Base-by-base conservation (phyloP, 1,140 invertebrate genomes). In the Asobara japonica region DNA sequence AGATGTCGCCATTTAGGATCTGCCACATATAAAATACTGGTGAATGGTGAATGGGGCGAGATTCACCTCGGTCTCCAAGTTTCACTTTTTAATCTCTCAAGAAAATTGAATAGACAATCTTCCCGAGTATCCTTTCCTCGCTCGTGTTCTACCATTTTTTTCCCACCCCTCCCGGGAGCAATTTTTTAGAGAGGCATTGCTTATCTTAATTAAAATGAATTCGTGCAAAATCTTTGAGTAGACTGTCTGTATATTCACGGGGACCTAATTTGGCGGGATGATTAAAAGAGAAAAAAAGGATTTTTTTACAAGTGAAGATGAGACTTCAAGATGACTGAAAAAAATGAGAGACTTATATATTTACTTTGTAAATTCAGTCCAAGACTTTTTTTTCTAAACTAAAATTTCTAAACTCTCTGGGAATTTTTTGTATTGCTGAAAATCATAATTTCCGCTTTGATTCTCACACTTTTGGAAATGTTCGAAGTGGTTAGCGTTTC, bases 161-260 rank as follows among this genome's bases (percentile, higher is more conserved):
- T 36, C 7, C 22, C 41, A n/a, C 41, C 41, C 8, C 51, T 25
- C 51, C 1, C 4, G 51, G 25, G 51, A 25, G 22, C 13, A 56
- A 56, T 56, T 56, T 56, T 56, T 56, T 56, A 25, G 25, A 56
- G 22, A 56, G 51, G 1, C 22, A 56, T 56, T 56, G 20, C 22
- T 56, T 56, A 25, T 56, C 51, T 25, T 56, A 56, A 56, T 56
- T 56, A 56, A 56, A 56, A 56, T 25, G 51, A 56, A 56, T 56
- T 56, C 51, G 51, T 25, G 41, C n/a, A 56, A 56, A 56, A 56
- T 56, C 51, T 56, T 56, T 18, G 51, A 56, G 51, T 56, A 10
- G 51, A 56, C 18, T 10, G 51, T 56, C 51, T 56, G n/a, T 20
- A 18, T 8, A 56, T 56, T 56, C 51, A 11, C 51, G 51, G n/a